Conservation (phyloP, 2,888 invertebrate species). For the Litoditis marina region DNA sequence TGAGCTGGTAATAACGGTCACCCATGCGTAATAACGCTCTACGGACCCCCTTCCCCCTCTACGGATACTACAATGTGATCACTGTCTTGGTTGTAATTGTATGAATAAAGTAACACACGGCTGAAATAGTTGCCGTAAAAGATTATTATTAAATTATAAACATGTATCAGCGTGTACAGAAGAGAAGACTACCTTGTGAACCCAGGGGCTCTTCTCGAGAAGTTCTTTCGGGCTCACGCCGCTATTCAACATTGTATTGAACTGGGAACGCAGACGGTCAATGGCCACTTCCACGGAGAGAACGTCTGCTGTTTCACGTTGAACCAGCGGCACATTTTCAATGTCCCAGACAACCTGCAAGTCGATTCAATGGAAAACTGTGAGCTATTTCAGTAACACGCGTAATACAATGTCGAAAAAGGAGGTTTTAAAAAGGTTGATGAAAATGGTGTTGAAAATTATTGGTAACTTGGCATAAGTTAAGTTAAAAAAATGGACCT, state of each 20-base stretch:
- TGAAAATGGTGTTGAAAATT: not conserved
- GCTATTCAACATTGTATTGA: slow-evolving; percentile 3
- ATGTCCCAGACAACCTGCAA: slow-evolving; percentile 29
- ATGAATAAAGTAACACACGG: not conserved
- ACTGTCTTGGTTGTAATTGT: too few species aligned
- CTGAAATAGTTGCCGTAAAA: not conserved
- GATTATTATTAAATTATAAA: not conserved
- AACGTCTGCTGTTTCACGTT: slow-evolving; percentile 16
- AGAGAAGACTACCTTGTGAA: slow-evolving; percentile 33
- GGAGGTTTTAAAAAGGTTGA: not conserved
- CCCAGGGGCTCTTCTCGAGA: slow-evolving; percentile 25
- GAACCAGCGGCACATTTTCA: slow-evolving; percentile 12
- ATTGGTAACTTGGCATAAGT: not conserved
- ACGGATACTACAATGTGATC: too few species aligned
- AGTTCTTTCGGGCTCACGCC: slow-evolving; percentile 15
- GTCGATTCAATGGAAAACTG: too few species aligned
- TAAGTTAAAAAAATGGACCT: not conserved
- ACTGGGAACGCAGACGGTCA: slow-evolving; percentile 9
- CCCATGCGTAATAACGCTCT: too few species aligned
- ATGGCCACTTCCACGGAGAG: slow-evolving; percentile 25
- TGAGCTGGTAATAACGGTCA: too few species aligned
- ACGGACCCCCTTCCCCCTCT: too few species aligned
- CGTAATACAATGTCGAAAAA: too few species aligned
- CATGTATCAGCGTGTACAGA: too few species aligned
- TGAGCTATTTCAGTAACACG: too few species aligned